These are phyloP conservation scores for Pedicia rivosa DNA, from an alignment of 2,888 invertebrate genomes.

Conservation along the genomic window DNA sequence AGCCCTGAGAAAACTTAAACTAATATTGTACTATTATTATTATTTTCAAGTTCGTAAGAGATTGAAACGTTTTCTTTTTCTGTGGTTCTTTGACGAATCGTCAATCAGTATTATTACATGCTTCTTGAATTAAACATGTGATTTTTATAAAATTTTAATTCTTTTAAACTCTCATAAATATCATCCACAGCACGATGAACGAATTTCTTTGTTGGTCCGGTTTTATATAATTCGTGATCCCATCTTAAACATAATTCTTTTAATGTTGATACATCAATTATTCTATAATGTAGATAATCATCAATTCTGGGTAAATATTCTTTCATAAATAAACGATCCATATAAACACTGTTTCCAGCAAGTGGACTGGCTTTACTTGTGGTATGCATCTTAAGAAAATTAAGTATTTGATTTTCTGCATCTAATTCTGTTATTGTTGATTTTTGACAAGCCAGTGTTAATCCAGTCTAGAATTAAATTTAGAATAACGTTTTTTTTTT, in stretches of 20 bases:
- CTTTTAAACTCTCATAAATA: conserved; percentile 70
- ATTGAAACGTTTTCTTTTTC: too few relatives aligned
- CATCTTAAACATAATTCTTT: conserved; percentile 73
- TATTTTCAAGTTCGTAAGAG: too few relatives aligned
- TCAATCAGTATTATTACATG: too few relatives aligned
- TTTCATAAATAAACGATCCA: conserved; percentile 67
- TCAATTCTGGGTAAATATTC: conserved; percentile 70
- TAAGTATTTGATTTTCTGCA: conserved; percentile 55
- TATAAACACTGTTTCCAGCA: conserved; percentile 77
- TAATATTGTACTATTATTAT: too few relatives aligned
- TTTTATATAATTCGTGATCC: conserved; percentile 43
- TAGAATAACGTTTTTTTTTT: conserved; percentile 31
- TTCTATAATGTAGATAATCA: conserved; percentile 74
- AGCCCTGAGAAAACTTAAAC: too few relatives aligned
- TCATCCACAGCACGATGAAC: conserved; percentile 64
- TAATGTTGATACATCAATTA: conserved; percentile 81
- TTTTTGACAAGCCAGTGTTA: conserved; percentile 52
- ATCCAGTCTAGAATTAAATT: conserved; percentile 51
- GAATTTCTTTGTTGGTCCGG: conserved; percentile 44
- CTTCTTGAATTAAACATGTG: conserved; percentile 52
- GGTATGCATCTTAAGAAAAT: conserved; percentile 42
- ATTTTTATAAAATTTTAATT: conserved; percentile 62
- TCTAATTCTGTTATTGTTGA: conserved; percentile 46
- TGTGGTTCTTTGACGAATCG: too few relatives aligned
- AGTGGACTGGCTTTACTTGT: conserved; percentile 48